phyloP scores from a whole-genome alignment of 2,113 vertebrate species.

The Cricetomys ansorgei region DNA sequence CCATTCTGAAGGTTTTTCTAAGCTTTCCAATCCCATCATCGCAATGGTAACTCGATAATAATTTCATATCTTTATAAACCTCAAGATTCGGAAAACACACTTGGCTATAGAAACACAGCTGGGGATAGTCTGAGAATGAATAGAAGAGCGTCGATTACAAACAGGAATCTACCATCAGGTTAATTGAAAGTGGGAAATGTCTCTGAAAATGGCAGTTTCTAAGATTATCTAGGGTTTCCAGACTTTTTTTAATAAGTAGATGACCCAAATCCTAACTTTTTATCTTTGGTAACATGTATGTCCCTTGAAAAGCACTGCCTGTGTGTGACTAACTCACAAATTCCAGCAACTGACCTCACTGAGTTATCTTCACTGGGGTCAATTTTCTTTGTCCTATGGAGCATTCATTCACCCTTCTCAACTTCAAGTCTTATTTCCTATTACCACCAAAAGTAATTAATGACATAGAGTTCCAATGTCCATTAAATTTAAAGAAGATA shows the following conservation, averaged over 20 bases:
- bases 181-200: neutral
- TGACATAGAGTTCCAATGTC: neutral
- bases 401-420: neutral
- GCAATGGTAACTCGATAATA: constrained; percentile 34
- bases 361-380: neutral
- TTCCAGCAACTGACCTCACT: neutral
- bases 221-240: neutral
- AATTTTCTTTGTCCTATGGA: neutral
- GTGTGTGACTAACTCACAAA: neutral
- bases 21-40: neutral
- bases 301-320: constrained; percentile 1
- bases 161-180: neutral
- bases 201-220: constrained; percentile 35
- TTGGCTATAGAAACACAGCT: constrained; percentile 29
- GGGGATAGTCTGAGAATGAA: constrained; percentile 13
- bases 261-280: neutral
- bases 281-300: neutral
- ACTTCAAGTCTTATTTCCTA: neutral
- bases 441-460: neutral
- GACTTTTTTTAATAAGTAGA: neutral
- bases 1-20: constrained; percentile 46
- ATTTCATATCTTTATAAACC: constrained; percentile 46
- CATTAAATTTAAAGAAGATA: neutral
- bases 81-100: neutral
- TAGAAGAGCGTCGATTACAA: neutral